Evolutionary conservation across 92 coral and sea anemone genomes (phyloP).

Genomic region (Palythoa caribaeorum): DNA sequence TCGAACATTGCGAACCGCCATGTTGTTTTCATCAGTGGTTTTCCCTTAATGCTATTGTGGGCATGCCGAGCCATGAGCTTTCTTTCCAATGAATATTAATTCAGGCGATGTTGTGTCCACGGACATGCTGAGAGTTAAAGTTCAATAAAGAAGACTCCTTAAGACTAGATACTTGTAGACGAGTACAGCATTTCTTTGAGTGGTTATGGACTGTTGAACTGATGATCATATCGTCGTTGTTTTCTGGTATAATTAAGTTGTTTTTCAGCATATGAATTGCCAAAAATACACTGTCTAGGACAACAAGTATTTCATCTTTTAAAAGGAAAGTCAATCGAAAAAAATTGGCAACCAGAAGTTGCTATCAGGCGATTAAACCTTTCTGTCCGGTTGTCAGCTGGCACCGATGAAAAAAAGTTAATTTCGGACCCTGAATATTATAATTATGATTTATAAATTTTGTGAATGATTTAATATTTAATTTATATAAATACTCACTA

Average conservation of each 20-base stretch:
- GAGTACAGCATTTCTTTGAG: no score
- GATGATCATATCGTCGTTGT: no score
- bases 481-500: not conserved
- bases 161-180: not conserved
- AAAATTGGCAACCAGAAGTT: constrained; percentile 12
- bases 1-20: constrained; percentile 1
- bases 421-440: not conserved
- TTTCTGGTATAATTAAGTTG: not conserved
- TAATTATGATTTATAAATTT: no score
- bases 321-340: not conserved
- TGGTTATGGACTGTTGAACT: no score
- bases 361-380: constrained; percentile 12
- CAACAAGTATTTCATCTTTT: no score
- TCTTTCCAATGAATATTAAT: no score
- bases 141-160: not conserved
- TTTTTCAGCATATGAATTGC: not conserved
- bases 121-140: not conserved
- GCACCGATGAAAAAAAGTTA: constrained; percentile 1
- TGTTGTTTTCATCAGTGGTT: constrained; percentile 6
- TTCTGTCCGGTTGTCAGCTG: constrained; percentile 2
- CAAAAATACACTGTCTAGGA: not conserved
- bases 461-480: not conserved
- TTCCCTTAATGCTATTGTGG: not conserved
- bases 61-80: no score
- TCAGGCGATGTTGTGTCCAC: no score